Conservation (phyloP, 1,140 invertebrate species). For the Tribolium madens region DNA sequence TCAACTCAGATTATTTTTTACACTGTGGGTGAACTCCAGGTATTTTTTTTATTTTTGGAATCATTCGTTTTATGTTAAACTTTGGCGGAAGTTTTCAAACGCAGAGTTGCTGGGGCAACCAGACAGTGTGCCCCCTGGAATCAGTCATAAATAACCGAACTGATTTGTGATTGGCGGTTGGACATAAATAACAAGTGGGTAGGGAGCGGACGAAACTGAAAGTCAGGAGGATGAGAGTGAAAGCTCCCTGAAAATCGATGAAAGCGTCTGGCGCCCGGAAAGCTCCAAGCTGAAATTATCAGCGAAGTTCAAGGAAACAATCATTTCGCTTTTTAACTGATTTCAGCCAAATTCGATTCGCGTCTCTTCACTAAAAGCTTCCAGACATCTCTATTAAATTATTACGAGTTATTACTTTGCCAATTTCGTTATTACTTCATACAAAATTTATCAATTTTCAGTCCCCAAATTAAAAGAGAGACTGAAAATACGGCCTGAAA, state of each 20-base stretch:
- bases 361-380: background rate
- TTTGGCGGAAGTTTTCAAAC: constrained; percentile 35
- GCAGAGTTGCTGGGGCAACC: constrained; percentile 27
- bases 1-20: constrained; percentile 22
- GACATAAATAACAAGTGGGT: constrained; percentile 37
- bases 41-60: no score
- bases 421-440: no score
- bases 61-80: constrained; percentile 17
- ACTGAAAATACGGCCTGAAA: background rate
- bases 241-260: constrained; percentile 46
- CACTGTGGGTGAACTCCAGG: no score
- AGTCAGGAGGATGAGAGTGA: constrained; percentile 24
- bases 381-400: background rate
- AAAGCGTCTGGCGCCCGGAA: constrained; percentile 47
- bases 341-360: background rate
- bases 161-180: constrained; percentile 43
- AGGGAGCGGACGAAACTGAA: constrained; percentile 36
- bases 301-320: constrained; percentile 47
- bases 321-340: constrained; percentile 28
- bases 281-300: constrained; percentile 39
- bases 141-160: constrained; percentile 42
- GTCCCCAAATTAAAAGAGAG: constrained; percentile 17
- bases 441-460: no score
- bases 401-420: no score
- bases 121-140: constrained; percentile 34